Conservation (phyloP, 2,797 vertebrate species). For the Neoniphon sammara region DNA sequence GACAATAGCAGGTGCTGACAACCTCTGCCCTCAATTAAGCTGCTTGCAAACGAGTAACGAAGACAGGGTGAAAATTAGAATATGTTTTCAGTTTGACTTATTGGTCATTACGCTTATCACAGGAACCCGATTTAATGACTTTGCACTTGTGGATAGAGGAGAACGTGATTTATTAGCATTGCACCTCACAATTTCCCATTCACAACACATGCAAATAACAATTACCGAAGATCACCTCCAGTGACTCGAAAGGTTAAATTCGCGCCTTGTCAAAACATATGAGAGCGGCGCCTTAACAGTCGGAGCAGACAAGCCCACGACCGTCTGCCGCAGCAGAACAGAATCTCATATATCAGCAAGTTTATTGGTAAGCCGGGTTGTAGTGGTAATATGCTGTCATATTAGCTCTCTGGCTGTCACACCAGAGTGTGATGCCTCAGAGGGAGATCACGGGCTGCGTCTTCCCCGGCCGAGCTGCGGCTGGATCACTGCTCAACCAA, state of each 20-base stretch:
- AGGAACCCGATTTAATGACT: conserved; percentile 51
- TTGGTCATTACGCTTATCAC: conserved; percentile 44
- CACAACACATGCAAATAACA: conserved; percentile 51
- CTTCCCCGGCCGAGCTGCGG: conserved; percentile 56
- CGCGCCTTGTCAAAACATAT: conserved; percentile 47
- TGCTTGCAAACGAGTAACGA: conserved; percentile 20
- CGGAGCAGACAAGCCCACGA: conserved; percentile 34
- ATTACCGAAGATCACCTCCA: conserved; percentile 41
- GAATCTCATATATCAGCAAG: conserved; percentile 45
- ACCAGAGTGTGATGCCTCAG: conserved; percentile 52
- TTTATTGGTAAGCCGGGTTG: conserved; percentile 59
- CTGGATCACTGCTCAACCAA: conserved; percentile 69
- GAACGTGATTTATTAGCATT: conserved; percentile 45
- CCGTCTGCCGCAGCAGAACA: conserved; percentile 37
- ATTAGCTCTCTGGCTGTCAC: conserved; percentile 65
- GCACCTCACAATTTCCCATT: conserved; percentile 26
- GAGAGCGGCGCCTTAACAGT: conserved; percentile 19
- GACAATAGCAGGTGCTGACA: background rate
- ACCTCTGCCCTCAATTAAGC: conserved; percentile 49
- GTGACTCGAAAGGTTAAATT: conserved; percentile 51
- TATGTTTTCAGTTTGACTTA: conserved; percentile 45
- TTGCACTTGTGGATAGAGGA: conserved; percentile 44
- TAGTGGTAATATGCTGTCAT: conserved; percentile 69
- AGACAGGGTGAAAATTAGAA: conserved; percentile 17
- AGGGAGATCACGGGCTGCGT: conserved; percentile 59